Evolutionary conservation across 2,113 vertebrate genomes (phyloP), one percentile per base, ranked within the genome.

Genomic region (Aspiorhynchus laticeps): DNA sequence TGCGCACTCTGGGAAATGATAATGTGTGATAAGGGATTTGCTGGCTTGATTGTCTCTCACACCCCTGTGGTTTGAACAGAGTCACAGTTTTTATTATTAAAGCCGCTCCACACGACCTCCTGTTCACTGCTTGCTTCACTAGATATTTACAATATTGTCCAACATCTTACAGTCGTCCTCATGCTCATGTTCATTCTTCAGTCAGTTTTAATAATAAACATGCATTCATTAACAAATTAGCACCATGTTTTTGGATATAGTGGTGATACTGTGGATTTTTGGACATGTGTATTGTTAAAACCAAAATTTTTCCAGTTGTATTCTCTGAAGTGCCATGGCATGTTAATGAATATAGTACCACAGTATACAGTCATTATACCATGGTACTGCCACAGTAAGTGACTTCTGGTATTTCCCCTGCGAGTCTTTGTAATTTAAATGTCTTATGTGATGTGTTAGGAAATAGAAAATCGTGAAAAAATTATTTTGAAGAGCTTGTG

Each of bases 41-140:
- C 56, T 61, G 56, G 56, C 24, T 61, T 61, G 56, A 61, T 61
- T 61, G 56, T 61, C 83, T 80, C 88, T 88, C 86, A 89, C 88
- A 90, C 88, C 87, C 88, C 90, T 87, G 90, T 82, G 56, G 85
- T 88, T 75, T 83, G 63, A 86, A 33, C 88, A 73, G 75, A 87
- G 69, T 89, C 78, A 65, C 88, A 80, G 65, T 69, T 87, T 51
- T 69, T 71, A 80, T 88, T 31, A 87, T 81, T 84, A 65, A 84
- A 73, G 83, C 65, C 59, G 80, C 78, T 80, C 73, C 82, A 82
- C 79, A n/a, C 28, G 51, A 76, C 65, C 36, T 65, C 53, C 69
- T 59, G 12, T 81, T 26, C 88, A 63, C 46, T 28, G 76, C 69
- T 46, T 65, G 24, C 9, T 59, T 71, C 2, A 31, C 48, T 21